Percentiles rank a stretch among this genome's conserved stretches.
Evolutionary conservation across 1,140 invertebrate species (phyloP).

Genomic region (Teleogryllus occipitalis): DNA sequence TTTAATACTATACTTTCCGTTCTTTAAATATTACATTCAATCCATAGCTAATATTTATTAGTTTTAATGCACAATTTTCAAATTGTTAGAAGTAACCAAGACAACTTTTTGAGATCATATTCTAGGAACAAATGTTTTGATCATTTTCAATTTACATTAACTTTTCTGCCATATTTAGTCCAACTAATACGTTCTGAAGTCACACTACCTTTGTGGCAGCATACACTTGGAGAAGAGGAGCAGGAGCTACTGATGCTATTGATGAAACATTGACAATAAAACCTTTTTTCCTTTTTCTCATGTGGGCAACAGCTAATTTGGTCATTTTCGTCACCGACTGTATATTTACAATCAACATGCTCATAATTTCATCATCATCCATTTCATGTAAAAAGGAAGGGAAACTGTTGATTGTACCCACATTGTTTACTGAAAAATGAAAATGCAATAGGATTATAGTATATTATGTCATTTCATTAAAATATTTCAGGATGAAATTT

Average conservation of each 20-base stretch:
- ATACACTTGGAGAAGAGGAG: background rate
- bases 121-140: too few relatives aligned
- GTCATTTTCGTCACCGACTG: background rate
- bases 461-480: too few relatives aligned
- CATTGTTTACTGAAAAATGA: background rate
- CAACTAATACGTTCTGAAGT: too few relatives aligned
- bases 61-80: too few relatives aligned
- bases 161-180: too few relatives aligned
- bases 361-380: background rate
- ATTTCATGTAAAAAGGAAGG: background rate
- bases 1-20: too few relatives aligned
- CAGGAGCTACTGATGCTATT: background rate
- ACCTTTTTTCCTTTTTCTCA: background rate
- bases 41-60: too few relatives aligned
- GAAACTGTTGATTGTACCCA: background rate
- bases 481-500: too few relatives aligned
- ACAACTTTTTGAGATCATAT: too few relatives aligned
- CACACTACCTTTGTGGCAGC: background rate
- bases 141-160: too few relatives aligned
- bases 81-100: too few relatives aligned
- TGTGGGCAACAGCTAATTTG: background rate
- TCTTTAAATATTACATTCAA: too few relatives aligned
- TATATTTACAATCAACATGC: background rate
- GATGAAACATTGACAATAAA: background rate
- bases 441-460: background rate